These are phyloP conservation scores for Aurelia aurita DNA, from an alignment of 30 jellyfish, hydroid and myxozoan species.

Conservation along the genomic window DNA sequence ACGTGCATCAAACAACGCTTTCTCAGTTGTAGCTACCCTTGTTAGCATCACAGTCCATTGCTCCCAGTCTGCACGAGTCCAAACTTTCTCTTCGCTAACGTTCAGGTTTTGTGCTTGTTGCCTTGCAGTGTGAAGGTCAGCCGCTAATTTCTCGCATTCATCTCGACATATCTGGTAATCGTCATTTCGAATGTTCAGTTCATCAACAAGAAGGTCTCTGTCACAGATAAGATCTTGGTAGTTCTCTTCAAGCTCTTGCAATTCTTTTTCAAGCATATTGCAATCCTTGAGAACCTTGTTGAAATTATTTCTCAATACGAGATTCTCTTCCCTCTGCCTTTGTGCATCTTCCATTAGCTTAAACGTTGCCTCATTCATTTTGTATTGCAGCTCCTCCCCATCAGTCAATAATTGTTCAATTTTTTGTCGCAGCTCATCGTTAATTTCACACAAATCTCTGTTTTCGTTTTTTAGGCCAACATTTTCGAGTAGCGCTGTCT, in stretches of 20 bases:
- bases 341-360: slow-evolving; percentile 60
- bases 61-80: slow-evolving; percentile 77
- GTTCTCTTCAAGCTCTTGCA: slow-evolving; percentile 40
- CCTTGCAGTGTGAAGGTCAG: slow-evolving; percentile 32
- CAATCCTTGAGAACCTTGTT: slow-evolving; percentile 62
- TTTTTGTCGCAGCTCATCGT: slow-evolving; percentile 54
- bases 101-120: slow-evolving; percentile 23
- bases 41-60: slow-evolving; percentile 70
- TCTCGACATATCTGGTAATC: slow-evolving; percentile 34
- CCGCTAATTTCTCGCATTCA: slow-evolving; percentile 35
- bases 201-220: slow-evolving; percentile 48
- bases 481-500: slow-evolving; percentile 60
- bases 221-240: slow-evolving; percentile 61
- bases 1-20: slow-evolving; percentile 68
- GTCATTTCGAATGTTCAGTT: slow-evolving; percentile 47
- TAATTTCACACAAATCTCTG: slow-evolving; percentile 23
- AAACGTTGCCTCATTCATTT: slow-evolving; percentile 45
- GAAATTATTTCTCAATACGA: slow-evolving; percentile 60
- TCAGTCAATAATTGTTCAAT: slow-evolving; percentile 54
- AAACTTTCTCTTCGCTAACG: slow-evolving; percentile 36
- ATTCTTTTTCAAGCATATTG: slow-evolving; percentile 56
- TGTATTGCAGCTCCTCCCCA: slow-evolving; percentile 62
- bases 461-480: slow-evolving; percentile 58
- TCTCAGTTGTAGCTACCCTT: slow-evolving; percentile 48
- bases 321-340: slow-evolving; percentile 69